Evolutionary conservation across 2,113 vertebrate genomes (phyloP), one percentile per base, ranked within the genome.

Genomic region (Bombycilla garrulus): DNA sequence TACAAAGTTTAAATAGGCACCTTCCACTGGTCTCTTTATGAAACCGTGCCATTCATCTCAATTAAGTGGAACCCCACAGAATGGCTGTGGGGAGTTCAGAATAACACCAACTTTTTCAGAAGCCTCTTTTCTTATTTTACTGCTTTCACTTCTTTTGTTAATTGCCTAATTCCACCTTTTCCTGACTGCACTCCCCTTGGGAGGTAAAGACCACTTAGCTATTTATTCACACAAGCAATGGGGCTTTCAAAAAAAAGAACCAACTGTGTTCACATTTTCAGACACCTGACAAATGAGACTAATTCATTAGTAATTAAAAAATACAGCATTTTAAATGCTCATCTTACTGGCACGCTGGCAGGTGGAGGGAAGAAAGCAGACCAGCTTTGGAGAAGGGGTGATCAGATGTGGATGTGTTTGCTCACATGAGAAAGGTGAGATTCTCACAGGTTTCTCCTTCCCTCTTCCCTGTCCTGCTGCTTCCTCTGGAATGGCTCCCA

Each of bases 81-180:
- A 94, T 51, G 93, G 77, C 91, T 86, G 81, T 60, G 45, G 86
- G 88, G 90, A 89, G 81, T 88, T 95, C 86, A 92, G 73, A 81
- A 80, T 26, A 94, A 67, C 91, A 96, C 35, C 45, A 64, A 91
- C 53, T 81, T 95, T 96, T 92, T 88, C 48, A 74, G 82, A 94
- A 93, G 40, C 64, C 31, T 91, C 81, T 90, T 88, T 93, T 89
- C 78, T 96, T 81, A 69, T 97, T 97, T 96, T 78, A 88, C 44
- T 73, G 88, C 92, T 94, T 97, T 90, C 73, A 80, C 84, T 93
- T 80, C 83, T 83, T 92, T 62, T 93, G 78, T 92, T 97, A 97
- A 96, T 97, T 97, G 95, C 81, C 71, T 94, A 91, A 90, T 92
- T 97, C 62, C 91, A 96, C 95, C 89, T 95, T 94, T 86, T 95